A percentile compares a stretch with the other conserved stretches of the same genome.
Evolutionary conservation across 2,113 vertebrate genomes (phyloP).

Genomic region (Stegastes partitus): DNA sequence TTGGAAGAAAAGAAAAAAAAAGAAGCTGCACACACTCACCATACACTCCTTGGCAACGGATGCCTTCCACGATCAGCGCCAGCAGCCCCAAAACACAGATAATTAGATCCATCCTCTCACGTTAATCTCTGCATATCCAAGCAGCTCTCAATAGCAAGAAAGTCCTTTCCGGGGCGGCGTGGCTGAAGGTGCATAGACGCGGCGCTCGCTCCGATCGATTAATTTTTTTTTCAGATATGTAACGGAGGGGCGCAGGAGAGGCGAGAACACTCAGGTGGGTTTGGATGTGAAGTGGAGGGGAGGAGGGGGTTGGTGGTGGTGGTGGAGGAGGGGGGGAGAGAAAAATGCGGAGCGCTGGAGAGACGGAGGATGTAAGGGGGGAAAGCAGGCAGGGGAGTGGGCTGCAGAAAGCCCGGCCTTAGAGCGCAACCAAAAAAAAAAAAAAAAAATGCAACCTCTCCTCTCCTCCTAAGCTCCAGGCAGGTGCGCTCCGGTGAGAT

Average conservation of each 20-base stretch:
- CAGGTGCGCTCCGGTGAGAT: constrained; percentile 32
- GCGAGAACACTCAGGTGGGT: constrained; percentile 8
- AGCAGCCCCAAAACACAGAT: constrained; percentile 90
- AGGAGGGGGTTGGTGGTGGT: too few species aligned
- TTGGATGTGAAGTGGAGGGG: constrained; percentile 23
- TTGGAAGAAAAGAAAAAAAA: background rate
- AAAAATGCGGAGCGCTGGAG: constrained; percentile 23
- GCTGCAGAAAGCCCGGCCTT: constrained; percentile 70
- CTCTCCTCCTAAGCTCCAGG: constrained; percentile 51
- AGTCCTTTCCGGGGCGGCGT: constrained; percentile 77
- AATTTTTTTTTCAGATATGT: constrained; percentile 57
- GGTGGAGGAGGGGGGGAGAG: constrained; percentile 29
- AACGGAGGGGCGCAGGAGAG: constrained; percentile 7
- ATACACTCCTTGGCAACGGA: constrained; percentile 93
- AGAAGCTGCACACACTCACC: constrained; percentile 85
- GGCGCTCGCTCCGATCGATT: constrained; percentile 49
- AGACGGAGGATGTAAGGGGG: constrained; percentile 40
- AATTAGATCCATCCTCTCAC: constrained; percentile 93
- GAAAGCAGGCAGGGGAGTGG: constrained; percentile 39
- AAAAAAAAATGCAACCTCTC: constrained; percentile 32
- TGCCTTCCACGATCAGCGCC: constrained; percentile 88
- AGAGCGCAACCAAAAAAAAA: background rate
- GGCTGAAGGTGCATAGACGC: constrained; percentile 66
- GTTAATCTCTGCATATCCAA: constrained; percentile 92
- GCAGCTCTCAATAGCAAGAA: constrained; percentile 77